A percentile compares a stretch with the other conserved stretches of the same genome.
These are phyloP conservation scores for Drosophila nigrodunni DNA, from an alignment of 1,140 invertebrate genomes.

Conservation along the genomic window DNA sequence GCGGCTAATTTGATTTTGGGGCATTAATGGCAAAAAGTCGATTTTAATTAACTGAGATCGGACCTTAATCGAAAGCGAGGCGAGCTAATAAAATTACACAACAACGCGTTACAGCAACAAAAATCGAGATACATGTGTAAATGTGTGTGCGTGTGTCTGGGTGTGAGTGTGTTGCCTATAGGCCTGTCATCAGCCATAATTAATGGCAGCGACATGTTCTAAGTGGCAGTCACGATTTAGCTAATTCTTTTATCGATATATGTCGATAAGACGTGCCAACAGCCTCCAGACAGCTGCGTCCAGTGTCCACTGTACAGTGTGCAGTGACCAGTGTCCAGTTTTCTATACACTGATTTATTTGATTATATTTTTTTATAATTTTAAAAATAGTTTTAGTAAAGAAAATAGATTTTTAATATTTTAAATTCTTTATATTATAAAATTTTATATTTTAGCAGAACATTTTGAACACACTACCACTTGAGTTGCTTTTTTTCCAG, in stretches of 20 bases:
- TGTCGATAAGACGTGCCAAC: conserved; percentile 76
- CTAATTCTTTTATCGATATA: conserved; percentile 83
- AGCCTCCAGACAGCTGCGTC: conserved; percentile 35
- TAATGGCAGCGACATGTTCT: conserved; percentile 83
- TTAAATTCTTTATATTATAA: too few relatives aligned
- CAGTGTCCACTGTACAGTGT: neutral
- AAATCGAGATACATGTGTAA: conserved; percentile 11
- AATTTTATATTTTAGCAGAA: too few relatives aligned
- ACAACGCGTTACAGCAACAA: conserved; percentile 46
- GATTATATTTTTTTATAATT: too few relatives aligned
- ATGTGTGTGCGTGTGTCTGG: conserved; percentile 24
- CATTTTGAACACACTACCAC: too few relatives aligned
- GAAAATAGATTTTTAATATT: too few relatives aligned
- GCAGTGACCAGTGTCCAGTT: neutral
- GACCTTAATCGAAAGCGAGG: conserved; percentile 62
- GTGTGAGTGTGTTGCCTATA: conserved; percentile 30
- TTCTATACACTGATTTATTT: too few relatives aligned
- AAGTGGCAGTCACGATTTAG: conserved; percentile 80
- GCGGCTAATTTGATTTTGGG: conserved; percentile 73
- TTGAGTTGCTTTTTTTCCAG: too few relatives aligned
- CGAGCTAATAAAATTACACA: conserved; percentile 73
- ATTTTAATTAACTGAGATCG: conserved; percentile 79
- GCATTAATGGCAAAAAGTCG: conserved; percentile 82
- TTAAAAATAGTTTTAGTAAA: too few relatives aligned
- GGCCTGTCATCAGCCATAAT: conserved; percentile 78